Conservation (phyloP, 2,888 invertebrate species). For the Lottia gigantea region DNA sequence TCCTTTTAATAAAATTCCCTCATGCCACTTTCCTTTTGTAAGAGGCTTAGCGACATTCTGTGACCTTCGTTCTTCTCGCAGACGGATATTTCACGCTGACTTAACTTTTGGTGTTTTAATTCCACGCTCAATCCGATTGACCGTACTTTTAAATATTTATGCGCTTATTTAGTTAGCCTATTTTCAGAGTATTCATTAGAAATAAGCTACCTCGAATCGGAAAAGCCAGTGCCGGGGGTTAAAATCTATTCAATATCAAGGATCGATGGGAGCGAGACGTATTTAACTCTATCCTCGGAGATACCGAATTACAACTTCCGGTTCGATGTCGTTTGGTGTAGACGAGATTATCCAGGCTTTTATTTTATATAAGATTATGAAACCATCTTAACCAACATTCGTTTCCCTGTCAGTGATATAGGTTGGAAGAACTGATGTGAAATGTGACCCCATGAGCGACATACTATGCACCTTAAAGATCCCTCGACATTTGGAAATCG, state of each 20-base stretch:
- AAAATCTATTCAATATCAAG: background rate
- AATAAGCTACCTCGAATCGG: background rate
- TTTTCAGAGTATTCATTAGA: background rate
- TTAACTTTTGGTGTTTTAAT: constrained; percentile 8
- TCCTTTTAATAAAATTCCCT: background rate
- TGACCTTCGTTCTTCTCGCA: background rate
- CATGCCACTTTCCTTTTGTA: background rate
- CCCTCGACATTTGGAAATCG: too few species aligned
- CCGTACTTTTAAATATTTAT: background rate
- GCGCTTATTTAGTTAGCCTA: constrained; percentile 10
- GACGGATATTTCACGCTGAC: constrained; percentile 8
- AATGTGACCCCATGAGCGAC: too few species aligned
- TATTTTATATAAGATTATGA: too few species aligned
- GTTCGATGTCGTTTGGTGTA: background rate
- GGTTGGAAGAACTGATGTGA: too few species aligned
- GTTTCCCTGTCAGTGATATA: too few species aligned
- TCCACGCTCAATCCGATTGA: constrained; percentile 2
- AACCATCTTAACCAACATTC: too few species aligned
- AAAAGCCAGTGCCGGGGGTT: background rate
- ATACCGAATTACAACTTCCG: constrained; percentile 4
- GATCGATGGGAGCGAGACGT: background rate
- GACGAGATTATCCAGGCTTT: background rate
- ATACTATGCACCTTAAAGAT: too few species aligned
- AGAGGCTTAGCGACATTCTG: constrained; percentile 1
- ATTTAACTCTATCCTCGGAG: background rate